phyloP scores from a whole-genome alignment of 53 echinoderm and acorn worm genomes.

The Mesocentrotus franciscanus region DNA sequence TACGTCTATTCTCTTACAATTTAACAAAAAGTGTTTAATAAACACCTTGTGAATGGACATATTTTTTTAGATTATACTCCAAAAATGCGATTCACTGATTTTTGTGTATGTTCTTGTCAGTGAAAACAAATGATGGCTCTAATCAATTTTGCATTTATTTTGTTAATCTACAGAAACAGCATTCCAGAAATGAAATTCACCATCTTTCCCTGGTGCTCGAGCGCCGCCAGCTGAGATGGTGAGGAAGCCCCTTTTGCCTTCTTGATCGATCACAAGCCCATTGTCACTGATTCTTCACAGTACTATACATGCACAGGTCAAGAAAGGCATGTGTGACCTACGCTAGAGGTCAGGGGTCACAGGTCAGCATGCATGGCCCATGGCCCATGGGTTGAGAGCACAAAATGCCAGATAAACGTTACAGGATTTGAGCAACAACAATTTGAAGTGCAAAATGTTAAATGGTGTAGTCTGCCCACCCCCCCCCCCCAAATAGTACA shows the following conservation, averaged over 20 bases:
- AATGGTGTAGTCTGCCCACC: not conserved
- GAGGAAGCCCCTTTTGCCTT: constrained; percentile 36
- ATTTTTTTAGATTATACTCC: no score
- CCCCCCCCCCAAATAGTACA: not conserved
- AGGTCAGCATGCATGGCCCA: constrained; percentile 17
- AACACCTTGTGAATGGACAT: no score
- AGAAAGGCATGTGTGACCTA: constrained; percentile 3
- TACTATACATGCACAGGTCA: constrained; percentile 29
- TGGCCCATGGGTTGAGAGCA: not conserved
- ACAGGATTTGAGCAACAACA: not conserved
- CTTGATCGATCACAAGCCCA: constrained; percentile 19
- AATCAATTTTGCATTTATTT: not conserved
- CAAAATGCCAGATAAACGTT: no score
- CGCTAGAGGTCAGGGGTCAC: constrained; percentile 15
- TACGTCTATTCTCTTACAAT: no score
- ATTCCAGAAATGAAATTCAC: constrained; percentile 64
- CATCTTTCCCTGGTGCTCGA: not conserved
- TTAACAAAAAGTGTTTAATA: no score
- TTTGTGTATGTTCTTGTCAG: no score
- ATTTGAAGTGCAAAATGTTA: not conserved
- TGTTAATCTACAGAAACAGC: constrained; percentile 36
- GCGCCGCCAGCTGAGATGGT: not conserved
- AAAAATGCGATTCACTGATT: no score
- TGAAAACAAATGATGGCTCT: no score
- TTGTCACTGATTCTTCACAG: constrained; percentile 19